Conservation (phyloP, 92 coral and sea anemone genomes). For the Blastomussa wellsi region DNA sequence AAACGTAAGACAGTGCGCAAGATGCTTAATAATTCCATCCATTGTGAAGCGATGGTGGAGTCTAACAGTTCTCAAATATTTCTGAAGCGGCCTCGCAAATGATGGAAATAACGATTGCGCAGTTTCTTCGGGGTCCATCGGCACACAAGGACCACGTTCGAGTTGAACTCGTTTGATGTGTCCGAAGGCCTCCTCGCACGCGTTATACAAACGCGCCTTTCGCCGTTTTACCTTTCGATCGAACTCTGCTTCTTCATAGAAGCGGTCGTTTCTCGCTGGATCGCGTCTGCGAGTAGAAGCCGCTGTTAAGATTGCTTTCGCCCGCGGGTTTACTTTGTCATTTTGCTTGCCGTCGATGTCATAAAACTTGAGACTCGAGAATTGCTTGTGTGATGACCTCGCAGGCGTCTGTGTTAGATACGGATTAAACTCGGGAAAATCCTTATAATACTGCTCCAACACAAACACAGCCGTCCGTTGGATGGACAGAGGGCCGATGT, state of each 20-base stretch:
- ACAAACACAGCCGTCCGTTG: conserved; percentile 94
- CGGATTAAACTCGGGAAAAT: conserved; percentile 97
- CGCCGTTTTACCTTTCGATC: conserved; percentile 84
- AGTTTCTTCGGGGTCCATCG: conserved; percentile 98
- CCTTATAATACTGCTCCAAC: conserved; percentile 95
- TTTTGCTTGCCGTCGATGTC: conserved; percentile 90
- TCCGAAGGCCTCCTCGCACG: conserved; percentile 95
- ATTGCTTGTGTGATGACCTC: conserved; percentile 80
- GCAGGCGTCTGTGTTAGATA: conserved; percentile 90
- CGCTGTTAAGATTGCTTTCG: conserved; percentile 92
- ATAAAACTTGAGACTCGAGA: conserved; percentile 94
- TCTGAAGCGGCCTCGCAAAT: conserved; percentile 95
- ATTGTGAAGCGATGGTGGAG: conserved; percentile 97
- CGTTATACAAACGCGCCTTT: conserved; percentile 81
- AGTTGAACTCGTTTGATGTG: conserved; percentile 89
- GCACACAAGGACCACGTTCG: conserved; percentile 95
- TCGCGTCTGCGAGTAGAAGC: conserved; percentile 91
- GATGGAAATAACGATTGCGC: conserved; percentile 99
- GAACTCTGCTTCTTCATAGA: conserved; percentile 96
- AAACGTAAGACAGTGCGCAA: conserved; percentile 95
- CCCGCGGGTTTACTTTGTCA: conserved; percentile 88
- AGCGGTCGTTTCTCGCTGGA: conserved; percentile 93
- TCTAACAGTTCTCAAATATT: conserved; percentile 92
- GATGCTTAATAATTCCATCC: conserved; percentile 96
- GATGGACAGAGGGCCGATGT: conserved; percentile 90